phyloP scores from a whole-genome alignment of 2,888 invertebrate species.

The Phoronis australis region DNA sequence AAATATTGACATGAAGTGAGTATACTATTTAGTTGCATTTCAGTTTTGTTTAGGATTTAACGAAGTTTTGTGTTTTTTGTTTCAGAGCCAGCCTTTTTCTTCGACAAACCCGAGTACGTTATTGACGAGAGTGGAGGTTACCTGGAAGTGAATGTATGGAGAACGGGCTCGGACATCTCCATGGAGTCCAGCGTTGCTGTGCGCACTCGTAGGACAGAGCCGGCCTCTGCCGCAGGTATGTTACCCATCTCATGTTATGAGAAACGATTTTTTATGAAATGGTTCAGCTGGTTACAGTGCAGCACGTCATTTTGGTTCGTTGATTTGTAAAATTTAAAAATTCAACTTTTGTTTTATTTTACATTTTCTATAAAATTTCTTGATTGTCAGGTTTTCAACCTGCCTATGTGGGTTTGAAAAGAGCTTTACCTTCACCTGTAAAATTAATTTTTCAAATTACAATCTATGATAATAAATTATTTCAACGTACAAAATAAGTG shows the following conservation, averaged over 20 bases:
- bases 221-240: slow-evolving; percentile 42
- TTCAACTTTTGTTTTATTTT: too few species aligned
- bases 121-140: slow-evolving; percentile 48
- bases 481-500: too few species aligned
- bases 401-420: too few species aligned
- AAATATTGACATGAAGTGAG: neutral
- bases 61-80: slow-evolving; percentile 6
- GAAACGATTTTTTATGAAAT: neutral
- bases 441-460: too few species aligned
- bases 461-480: too few species aligned
- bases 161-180: slow-evolving; percentile 48
- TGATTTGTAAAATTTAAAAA: too few species aligned
- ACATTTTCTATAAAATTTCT: too few species aligned
- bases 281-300: neutral
- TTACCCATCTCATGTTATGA: too few species aligned
- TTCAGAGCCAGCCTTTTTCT: slow-evolving; percentile 48
- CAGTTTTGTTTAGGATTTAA: neutral
- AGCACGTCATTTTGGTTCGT: too few species aligned
- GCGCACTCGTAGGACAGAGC: slow-evolving; percentile 31
- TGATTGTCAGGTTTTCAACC: too few species aligned
- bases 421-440: too few species aligned
- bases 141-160: slow-evolving; percentile 41
- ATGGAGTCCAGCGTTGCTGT: slow-evolving; percentile 45
- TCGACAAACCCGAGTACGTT: slow-evolving; percentile 32
- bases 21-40: neutral